phyloP scores from a whole-genome alignment of 2,888 invertebrate species.

The Auanema freiburgensis region DNA sequence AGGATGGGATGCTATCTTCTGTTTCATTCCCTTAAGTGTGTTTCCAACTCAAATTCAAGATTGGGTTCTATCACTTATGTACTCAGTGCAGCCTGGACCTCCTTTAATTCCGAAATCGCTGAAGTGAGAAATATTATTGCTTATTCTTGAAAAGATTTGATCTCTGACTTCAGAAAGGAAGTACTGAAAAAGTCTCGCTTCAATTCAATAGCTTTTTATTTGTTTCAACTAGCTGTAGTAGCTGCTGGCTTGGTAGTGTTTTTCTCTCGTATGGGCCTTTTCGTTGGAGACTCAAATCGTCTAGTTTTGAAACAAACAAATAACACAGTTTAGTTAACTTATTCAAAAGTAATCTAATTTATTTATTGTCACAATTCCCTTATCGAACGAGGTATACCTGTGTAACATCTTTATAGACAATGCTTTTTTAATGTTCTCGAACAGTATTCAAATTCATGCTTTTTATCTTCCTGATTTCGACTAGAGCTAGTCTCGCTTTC shows the following conservation, averaged over 20 bases:
- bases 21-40: slow-evolving; percentile 51
- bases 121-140: not conserved
- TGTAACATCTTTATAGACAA: not conserved
- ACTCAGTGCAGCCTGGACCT: slow-evolving; percentile 46
- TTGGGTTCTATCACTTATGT: slow-evolving; percentile 33
- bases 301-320: not conserved
- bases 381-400: slow-evolving; percentile 9
- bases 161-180: too few relatives aligned
- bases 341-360: slow-evolving; percentile 9
- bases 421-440: not conserved
- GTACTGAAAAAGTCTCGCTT: too few relatives aligned
- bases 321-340: slow-evolving; percentile 10
- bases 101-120: slow-evolving; percentile 30
- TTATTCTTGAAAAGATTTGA: not conserved
- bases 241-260: too few relatives aligned
- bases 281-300: too few relatives aligned
- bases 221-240: too few relatives aligned
- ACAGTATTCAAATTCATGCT: not conserved
- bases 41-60: slow-evolving; percentile 49
- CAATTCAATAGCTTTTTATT: too few relatives aligned
- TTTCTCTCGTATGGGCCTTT: too few relatives aligned
- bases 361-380: slow-evolving; percentile 11
- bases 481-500: not conserved
- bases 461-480: slow-evolving; percentile 7
- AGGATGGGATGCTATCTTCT: slow-evolving; percentile 55